Conservation (phyloP, 2,888 invertebrate species). For the Linyphia triangularis region DNA sequence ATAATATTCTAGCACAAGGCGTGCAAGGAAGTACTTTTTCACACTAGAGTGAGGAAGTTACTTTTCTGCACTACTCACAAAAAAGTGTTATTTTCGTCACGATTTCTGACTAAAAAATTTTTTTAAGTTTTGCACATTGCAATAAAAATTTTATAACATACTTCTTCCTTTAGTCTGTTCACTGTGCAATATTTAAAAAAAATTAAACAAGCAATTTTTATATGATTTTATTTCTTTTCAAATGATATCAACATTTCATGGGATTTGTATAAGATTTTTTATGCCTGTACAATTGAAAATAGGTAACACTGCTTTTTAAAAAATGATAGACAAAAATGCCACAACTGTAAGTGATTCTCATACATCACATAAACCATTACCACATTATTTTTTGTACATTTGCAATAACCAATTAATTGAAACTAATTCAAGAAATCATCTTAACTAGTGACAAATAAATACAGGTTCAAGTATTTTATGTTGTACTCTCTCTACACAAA, state of each 20-base stretch:
- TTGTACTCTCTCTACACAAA: not conserved
- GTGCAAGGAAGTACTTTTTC: too few relatives aligned
- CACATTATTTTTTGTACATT: conserved; percentile 21
- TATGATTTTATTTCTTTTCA: conserved; percentile 37
- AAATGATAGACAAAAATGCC: conserved; percentile 33
- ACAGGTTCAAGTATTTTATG: conserved; percentile 10
- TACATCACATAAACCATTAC: conserved; percentile 36
- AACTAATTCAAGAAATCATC: not conserved
- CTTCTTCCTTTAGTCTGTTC: too few relatives aligned
- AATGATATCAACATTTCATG: conserved; percentile 48
- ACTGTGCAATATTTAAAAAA: too few relatives aligned
- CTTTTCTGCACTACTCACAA: too few relatives aligned
- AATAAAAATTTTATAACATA: too few relatives aligned
- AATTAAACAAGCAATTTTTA: not conserved
- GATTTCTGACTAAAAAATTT: too few relatives aligned
- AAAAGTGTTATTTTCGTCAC: too few relatives aligned
- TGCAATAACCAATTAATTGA: not conserved
- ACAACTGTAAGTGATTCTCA: conserved; percentile 1
- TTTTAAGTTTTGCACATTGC: too few relatives aligned
- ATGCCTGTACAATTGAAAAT: conserved; percentile 42
- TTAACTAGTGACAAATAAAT: conserved; percentile 15
- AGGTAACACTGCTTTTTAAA: conserved; percentile 31
- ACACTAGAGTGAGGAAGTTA: too few relatives aligned
- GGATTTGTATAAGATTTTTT: conserved; percentile 18
- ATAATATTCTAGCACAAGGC: too few relatives aligned